Evolutionary conservation across 2,888 invertebrate genomes (phyloP).

Genomic region (Oligia strigilis): DNA sequence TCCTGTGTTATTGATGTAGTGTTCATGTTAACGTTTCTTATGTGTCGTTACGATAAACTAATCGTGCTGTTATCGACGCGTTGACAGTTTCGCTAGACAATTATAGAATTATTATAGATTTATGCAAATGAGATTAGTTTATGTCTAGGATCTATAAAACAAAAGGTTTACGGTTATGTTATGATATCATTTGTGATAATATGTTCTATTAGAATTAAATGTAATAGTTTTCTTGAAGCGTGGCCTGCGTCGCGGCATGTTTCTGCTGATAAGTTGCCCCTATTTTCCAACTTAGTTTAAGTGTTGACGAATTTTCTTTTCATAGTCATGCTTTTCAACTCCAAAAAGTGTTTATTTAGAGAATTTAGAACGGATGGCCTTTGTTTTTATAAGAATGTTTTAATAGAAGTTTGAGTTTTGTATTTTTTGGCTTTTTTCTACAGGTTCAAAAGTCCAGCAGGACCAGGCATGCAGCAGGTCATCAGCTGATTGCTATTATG

Average conservation of each 20-base stretch:
- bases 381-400: background rate
- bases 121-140: slow-evolving; percentile 27
- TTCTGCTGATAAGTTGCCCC: too few relatives aligned
- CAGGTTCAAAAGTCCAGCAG: background rate
- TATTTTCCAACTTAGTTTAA: background rate
- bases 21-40: slow-evolving; percentile 25
- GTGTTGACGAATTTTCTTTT: background rate
- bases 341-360: background rate
- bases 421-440: background rate
- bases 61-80: slow-evolving; percentile 24
- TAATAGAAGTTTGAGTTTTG: background rate
- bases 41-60: slow-evolving; percentile 31
- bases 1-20: slow-evolving; percentile 33
- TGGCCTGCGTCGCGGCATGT: background rate
- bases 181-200: background rate
- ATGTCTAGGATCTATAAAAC: slow-evolving; percentile 20
- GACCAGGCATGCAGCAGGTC: background rate
- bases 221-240: slow-evolving; percentile 4
- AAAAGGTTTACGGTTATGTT: slow-evolving; percentile 18
- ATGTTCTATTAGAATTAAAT: background rate
- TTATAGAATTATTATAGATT: slow-evolving; percentile 35
- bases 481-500: background rate
- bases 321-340: background rate
- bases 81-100: slow-evolving; percentile 29
- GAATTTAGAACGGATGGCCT: too few relatives aligned